Base-by-base conservation (phyloP, 2,888 invertebrate genomes). In the Chymomyza procnemis region DNA sequence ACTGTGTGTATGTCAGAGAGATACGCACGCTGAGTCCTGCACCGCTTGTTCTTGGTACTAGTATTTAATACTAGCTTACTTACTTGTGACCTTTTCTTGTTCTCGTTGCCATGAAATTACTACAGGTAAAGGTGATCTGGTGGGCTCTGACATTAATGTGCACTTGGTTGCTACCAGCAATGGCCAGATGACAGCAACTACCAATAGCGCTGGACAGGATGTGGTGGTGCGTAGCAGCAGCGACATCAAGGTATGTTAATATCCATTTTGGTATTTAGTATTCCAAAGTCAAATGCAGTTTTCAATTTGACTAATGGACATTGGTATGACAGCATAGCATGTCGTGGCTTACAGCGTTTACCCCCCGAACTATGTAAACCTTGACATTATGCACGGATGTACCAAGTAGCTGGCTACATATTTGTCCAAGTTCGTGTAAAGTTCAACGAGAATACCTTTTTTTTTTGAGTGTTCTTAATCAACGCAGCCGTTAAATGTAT, bases 91-190 rank as follows among this genome's bases (percentile, higher is more conserved):
- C 34, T 41, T 41, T 54, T 54, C 48, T 54, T 54, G 6, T 9
- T 19, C 54, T 21, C 12, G 21, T 52, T 18, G 18, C 16, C 52
- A n/a, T 50, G 16, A 14, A 50, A 18, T 47, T 50, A 50, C 4
- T 50, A 57, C 89, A 98, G 98, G 98, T 16, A 98, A 98, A 92
- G 98, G 98, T 48, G 98, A 98, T 92, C 92, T 98, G 78, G 97
- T 98, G 61, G 98, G 98, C 67, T 96, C 96, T 89, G 97, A 97
- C 91, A 96, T 97, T 90, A 95, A 94, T 90, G 93, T 95, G 80
- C 96, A 96, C 91, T 92, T 96, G 83, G 94, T 95, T 85, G 92
- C 93, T 64, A 94, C 94, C 82, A 94, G 94, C 46, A 92, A 92
- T 66, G 93, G 94, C 41, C 91, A 92, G 77, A 92, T 93, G 71